Evolutionary conservation across 2,113 vertebrate species (phyloP), one percentile per base, ranked within the genome.

Genomic region (Nestor notabilis): DNA sequence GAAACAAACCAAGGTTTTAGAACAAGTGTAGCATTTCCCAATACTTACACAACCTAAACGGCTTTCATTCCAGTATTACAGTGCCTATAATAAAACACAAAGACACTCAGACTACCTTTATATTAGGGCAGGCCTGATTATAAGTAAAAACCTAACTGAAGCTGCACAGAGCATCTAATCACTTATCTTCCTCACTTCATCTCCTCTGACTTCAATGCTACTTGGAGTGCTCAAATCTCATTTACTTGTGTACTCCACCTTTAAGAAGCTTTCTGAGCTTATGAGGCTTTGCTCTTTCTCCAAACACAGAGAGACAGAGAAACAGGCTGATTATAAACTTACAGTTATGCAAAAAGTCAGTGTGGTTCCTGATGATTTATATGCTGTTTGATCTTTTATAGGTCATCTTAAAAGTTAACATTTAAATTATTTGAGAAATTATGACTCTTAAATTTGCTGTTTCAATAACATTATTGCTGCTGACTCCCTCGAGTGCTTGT

Each of bases 371-470:
- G 56, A 86, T 89, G 86, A 97, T 94, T 94, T 97, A 95, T 89
- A 78, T 33, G 44, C 78, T 87, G 50, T 65, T 93, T 87, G 33
- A 89, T 92, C 56, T 92, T 94, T 96, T 65, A 94, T 87, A 96
- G 89, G 89, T 87, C 80, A 89, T 68, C 86, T 79, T 82, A 92
- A 87, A 97, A 94, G 72, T 82, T 95, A 96, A 87, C 83, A 92
- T 97, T 92, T 95, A 90, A 96, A 97, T 94, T 93, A 80, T 96
- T 95, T 96, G 69, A 92, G 80, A 96, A 96, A 89, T 92, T 90
- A 83, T 72, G 72, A 90, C 86, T 97, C 55, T 90, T 89, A 90
- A 89, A 84, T 93, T 96, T 90, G 53, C 80, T 93, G 71, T 90
- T 96, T 95, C 84, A 90, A 89, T 90, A 95, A 96, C 4, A 11